Percentiles rank a stretch among this genome's conserved stretches.
phyloP scores from a whole-genome alignment of 2,113 vertebrate genomes.

The Myotis lucifugus region DNA sequence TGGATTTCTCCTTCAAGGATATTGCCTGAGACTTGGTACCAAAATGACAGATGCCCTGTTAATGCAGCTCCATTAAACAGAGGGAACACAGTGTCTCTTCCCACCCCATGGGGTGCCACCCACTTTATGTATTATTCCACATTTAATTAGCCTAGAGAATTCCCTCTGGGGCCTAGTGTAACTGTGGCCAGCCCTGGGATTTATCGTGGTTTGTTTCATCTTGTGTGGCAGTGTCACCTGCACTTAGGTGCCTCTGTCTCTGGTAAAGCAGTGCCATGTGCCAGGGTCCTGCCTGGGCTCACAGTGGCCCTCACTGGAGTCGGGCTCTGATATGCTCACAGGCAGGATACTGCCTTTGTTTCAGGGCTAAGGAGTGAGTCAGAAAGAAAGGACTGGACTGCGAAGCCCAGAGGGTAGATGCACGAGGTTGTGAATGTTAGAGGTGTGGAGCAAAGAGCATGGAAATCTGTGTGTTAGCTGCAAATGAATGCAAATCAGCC shows the following conservation, averaged over 20 bases:
- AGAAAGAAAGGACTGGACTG: not conserved
- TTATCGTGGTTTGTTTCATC: not conserved
- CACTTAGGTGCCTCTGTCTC: not conserved
- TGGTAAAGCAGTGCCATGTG: not conserved
- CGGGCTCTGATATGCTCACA: not conserved
- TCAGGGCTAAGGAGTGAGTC: not conserved
- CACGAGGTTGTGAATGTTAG: not conserved
- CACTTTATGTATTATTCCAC: not conserved
- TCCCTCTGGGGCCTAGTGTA: not conserved
- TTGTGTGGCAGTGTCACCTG: not conserved
- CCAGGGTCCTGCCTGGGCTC: rapidly evolving
- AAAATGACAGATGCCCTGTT: not conserved
- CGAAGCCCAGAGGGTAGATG: not conserved
- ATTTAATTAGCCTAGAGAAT: not conserved
- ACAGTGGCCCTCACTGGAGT: not conserved
- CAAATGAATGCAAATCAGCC: slow-evolving; percentile 58
- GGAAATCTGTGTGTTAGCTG: not conserved
- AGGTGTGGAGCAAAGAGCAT: not conserved
- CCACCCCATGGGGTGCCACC: not conserved
- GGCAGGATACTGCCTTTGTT: not conserved
- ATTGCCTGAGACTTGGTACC: not conserved
- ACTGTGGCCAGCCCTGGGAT: not conserved
- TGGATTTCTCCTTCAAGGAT: not conserved
- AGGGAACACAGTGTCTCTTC: not conserved
- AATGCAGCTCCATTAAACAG: not conserved